These are phyloP conservation scores for Phania funesta DNA, from an alignment of 2,888 invertebrate species.

Conservation along the genomic window DNA sequence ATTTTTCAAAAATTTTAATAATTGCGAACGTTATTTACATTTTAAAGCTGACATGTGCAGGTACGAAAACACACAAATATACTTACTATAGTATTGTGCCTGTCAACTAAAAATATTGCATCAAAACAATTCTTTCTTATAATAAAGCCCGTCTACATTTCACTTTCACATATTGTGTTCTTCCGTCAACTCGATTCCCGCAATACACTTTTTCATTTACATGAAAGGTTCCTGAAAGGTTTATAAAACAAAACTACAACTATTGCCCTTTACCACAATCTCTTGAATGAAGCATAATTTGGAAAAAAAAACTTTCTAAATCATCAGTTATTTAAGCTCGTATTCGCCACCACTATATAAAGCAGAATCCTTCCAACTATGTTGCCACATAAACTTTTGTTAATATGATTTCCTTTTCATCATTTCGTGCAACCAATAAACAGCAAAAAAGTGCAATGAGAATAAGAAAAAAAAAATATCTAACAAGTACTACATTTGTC, in stretches of 20 bases:
- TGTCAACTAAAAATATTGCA: too few species aligned
- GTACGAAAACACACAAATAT: too few species aligned
- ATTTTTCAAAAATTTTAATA: too few species aligned
- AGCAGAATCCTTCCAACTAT: constrained; percentile 3
- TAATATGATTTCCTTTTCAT: constrained; percentile 6
- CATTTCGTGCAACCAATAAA: not conserved
- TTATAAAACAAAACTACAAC: too few species aligned
- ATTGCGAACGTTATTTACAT: too few species aligned
- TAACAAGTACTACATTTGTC: not conserved
- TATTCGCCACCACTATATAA: not conserved
- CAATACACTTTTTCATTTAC: not conserved
- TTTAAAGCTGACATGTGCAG: too few species aligned
- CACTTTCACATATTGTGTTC: too few species aligned
- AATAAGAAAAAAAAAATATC: not conserved
- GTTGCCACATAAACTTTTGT: not conserved
- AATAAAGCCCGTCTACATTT: too few species aligned
- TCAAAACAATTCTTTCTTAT: too few species aligned
- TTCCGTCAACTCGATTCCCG: too few species aligned
- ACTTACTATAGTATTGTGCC: too few species aligned
- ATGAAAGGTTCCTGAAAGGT: not conserved
- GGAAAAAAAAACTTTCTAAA: constrained; percentile 17
- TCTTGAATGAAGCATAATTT: constrained; percentile 17
- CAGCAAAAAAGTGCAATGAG: not conserved
- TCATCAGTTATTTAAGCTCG: not conserved
- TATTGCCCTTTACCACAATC: constrained; percentile 18